phyloP scores from a whole-genome alignment of 2,888 invertebrate genomes.

The Ditylenchus weischeri region DNA sequence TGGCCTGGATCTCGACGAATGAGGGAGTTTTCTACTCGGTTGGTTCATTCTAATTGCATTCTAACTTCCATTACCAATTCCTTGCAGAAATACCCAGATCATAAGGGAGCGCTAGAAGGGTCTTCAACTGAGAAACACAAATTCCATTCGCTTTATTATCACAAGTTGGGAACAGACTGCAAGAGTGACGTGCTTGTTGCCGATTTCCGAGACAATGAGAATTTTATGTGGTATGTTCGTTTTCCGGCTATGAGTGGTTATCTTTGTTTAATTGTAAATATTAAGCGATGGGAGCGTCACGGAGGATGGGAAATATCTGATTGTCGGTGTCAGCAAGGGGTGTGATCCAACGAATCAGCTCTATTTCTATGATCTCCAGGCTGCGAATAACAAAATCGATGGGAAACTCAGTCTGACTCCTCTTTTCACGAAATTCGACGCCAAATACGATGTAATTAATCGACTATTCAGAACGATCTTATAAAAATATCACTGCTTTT shows the following conservation, averaged over 20 bases:
- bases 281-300: constrained; percentile 78
- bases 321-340: constrained; percentile 78
- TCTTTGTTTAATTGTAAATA: no score
- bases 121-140: constrained; percentile 81
- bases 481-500: no score
- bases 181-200: constrained; percentile 79
- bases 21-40: constrained; percentile 81
- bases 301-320: constrained; percentile 83
- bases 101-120: constrained; percentile 70
- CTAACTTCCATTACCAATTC: not conserved
- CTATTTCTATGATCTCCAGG: constrained; percentile 69
- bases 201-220: constrained; percentile 36
- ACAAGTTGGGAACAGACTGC: constrained; percentile 80
- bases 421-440: constrained; percentile 82
- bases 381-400: constrained; percentile 54
- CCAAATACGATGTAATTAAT: constrained; percentile 87
- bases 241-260: not conserved
- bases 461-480: no score
- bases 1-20: constrained; percentile 92
- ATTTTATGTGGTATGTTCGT: constrained; percentile 9
- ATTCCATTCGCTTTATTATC: constrained; percentile 87
- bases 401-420: constrained; percentile 72
- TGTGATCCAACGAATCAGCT: constrained; percentile 76
- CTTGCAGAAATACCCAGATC: constrained; percentile 57
- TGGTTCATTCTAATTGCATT: not conserved